These are phyloP conservation scores for Pomatostomus ruficeps DNA, from an alignment of 2,113 vertebrate species.

Conservation along the genomic window DNA sequence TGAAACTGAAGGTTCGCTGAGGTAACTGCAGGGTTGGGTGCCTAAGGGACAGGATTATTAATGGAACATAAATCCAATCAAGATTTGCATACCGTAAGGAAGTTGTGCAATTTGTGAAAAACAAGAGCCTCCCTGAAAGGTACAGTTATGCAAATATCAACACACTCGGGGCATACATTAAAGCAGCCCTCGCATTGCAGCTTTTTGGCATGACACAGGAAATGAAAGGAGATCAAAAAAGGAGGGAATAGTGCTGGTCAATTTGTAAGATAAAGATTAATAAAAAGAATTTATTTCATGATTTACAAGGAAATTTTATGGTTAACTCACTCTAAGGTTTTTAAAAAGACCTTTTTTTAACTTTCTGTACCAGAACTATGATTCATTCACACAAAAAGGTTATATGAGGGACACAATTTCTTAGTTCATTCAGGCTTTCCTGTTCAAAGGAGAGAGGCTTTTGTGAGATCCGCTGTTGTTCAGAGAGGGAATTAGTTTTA, in stretches of 20 bases:
- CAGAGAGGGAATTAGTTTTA: slow-evolving; percentile 37
- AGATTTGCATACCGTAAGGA: background rate
- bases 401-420: background rate
- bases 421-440: slow-evolving; percentile 31
- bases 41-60: background rate
- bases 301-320: background rate
- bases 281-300: background rate
- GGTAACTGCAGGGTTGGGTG: background rate
- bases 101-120: background rate
- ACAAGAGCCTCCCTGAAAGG: background rate
- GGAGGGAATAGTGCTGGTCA: background rate
- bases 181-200: background rate
- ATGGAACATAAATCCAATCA: background rate
- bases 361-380: background rate
- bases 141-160: slow-evolving; percentile 10
- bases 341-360: background rate
- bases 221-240: background rate
- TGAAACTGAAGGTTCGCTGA: background rate
- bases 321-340: background rate
- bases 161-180: background rate
- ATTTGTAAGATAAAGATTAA: slow-evolving; percentile 7
- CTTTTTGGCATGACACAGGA: background rate
- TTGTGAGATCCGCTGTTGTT: background rate
- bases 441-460: slow-evolving; percentile 9
- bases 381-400: slow-evolving; percentile 45